A percentile compares a stretch with the other conserved stretches of the same genome.
phyloP scores from a whole-genome alignment of 2,113 vertebrate species.

The Hippocampus comes region DNA sequence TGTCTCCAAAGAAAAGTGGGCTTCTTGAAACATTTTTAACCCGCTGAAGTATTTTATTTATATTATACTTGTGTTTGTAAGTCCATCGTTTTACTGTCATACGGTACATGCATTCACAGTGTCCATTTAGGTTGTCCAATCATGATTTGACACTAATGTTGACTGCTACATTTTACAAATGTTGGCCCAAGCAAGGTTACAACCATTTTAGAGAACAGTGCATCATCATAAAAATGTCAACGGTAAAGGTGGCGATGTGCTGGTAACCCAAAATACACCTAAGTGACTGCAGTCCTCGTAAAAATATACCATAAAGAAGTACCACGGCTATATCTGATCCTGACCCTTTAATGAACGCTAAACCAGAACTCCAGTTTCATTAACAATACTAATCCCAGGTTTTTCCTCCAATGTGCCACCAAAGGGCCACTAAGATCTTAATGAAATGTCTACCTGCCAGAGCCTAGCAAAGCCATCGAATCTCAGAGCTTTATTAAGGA shows the following conservation, averaged over 20 bases:
- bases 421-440: not conserved
- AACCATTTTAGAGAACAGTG: too few species aligned
- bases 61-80: too few species aligned
- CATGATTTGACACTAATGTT: too few species aligned
- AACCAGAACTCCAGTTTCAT: slow-evolving; percentile 23
- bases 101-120: too few species aligned
- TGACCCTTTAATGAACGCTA: not conserved
- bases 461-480: not conserved
- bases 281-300: not conserved
- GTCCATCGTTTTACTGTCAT: too few species aligned
- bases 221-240: too few species aligned
- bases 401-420: not conserved
- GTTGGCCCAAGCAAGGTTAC: too few species aligned
- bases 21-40: too few species aligned
- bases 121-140: too few species aligned
- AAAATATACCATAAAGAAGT: not conserved
- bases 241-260: not conserved
- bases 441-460: not conserved
- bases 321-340: not conserved
- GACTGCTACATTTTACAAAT: too few species aligned
- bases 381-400: not conserved
- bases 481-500: slow-evolving; percentile 12
- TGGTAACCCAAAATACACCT: not conserved
- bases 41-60: too few species aligned
- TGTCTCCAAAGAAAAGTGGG: too few species aligned